Conservation (phyloP, 37 sponge, comb jelly and placozoan genomes). For the Theonella swinhoei region DNA sequence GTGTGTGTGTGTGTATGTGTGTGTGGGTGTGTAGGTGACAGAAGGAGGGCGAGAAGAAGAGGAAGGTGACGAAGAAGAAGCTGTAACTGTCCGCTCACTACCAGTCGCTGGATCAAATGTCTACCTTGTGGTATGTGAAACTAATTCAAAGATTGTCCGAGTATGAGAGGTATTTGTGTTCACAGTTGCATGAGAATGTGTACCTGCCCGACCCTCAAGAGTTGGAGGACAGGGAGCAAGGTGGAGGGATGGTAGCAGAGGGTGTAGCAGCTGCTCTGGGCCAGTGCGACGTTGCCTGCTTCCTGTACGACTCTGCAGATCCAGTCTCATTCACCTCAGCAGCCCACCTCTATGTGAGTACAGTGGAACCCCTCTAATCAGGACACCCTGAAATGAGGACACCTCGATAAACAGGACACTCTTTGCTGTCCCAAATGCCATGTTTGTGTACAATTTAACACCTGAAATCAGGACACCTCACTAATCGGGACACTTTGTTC, state of each 20-base stretch:
- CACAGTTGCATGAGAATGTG: conserved; percentile 69
- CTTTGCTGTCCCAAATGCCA: too few species aligned
- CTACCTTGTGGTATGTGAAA: conserved; percentile 69
- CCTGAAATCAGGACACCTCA: neutral
- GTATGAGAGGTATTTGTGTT: neutral
- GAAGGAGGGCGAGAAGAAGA: neutral
- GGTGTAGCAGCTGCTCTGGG: conserved; percentile 43
- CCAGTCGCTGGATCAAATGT: conserved; percentile 2
- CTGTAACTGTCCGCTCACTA: conserved; percentile 31
- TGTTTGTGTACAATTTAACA: neutral
- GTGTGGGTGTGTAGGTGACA: neutral
- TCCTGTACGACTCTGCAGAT: conserved; percentile 78
- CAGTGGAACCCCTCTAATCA: neutral
- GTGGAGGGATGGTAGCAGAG: neutral
- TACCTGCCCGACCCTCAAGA: conserved; percentile 22
- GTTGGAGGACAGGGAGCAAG: conserved; percentile 6
- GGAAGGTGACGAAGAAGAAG: neutral
- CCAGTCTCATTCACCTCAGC: conserved; percentile 64
- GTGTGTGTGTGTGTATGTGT: neutral
- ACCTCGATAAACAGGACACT: too few species aligned
- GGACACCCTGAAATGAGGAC: neutral
- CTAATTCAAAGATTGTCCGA: neutral
- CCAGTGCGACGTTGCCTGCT: conserved; percentile 74
- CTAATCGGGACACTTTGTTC: too few species aligned
- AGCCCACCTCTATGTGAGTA: conserved; percentile 65